These are phyloP conservation scores for Riparia riparia DNA, from an alignment of 2,113 vertebrate genomes.

Conservation along the genomic window DNA sequence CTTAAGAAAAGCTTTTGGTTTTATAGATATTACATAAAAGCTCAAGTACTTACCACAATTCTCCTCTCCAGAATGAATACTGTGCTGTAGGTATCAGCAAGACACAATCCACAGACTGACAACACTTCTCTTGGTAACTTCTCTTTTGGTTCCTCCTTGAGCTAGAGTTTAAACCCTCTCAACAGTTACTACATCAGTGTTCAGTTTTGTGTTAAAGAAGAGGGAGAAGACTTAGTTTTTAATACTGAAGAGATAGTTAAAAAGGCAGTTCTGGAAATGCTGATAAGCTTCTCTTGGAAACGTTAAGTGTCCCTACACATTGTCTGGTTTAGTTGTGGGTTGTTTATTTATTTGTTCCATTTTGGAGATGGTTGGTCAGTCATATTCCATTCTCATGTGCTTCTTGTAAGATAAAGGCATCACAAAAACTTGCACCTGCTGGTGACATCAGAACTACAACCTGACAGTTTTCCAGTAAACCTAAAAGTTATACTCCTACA, in stretches of 20 bases:
- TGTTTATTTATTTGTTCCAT: neutral
- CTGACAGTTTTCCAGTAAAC: constrained; percentile 50
- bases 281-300: constrained; percentile 20
- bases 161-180: constrained; percentile 56
- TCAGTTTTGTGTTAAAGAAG: constrained; percentile 59
- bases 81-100: constrained; percentile 46
- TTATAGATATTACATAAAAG: neutral
- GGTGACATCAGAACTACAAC: constrained; percentile 53
- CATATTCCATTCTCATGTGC: constrained; percentile 53
- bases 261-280: constrained; percentile 59
- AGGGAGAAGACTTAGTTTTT: constrained; percentile 52
- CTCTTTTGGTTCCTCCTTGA: constrained; percentile 44
- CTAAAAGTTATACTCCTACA: constrained; percentile 1
- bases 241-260: constrained; percentile 1
- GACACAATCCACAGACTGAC: constrained; percentile 55
- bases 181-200: constrained; percentile 37
- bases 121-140: constrained; percentile 15
- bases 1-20: neutral
- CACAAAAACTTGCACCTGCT: constrained; percentile 61
- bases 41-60: constrained; percentile 36
- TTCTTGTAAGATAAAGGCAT: constrained; percentile 62
- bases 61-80: constrained; percentile 38
- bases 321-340: constrained; percentile 27
- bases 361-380: constrained; percentile 31
- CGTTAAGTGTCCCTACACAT: neutral